Evolutionary conservation across 1,140 invertebrate species (phyloP).

Genomic region (Drosophila paulistorum): DNA sequence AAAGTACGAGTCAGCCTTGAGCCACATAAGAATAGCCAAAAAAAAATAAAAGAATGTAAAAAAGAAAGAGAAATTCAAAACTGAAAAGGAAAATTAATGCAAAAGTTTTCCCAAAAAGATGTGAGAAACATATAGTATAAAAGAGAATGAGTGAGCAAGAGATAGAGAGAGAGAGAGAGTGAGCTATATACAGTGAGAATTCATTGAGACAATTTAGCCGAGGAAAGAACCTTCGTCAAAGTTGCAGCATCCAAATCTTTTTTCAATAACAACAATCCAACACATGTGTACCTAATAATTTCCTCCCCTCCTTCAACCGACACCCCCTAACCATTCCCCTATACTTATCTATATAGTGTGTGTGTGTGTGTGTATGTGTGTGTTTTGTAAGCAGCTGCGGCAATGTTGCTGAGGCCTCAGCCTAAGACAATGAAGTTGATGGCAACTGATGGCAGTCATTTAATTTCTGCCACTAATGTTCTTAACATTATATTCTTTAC

Average conservation of each 20-base stretch:
- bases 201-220: constrained; percentile 22
- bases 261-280: constrained; percentile 15
- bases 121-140: too few species aligned
- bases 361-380: background rate
- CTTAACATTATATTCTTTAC: constrained; percentile 1
- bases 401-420: background rate
- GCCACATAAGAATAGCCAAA: constrained; percentile 15
- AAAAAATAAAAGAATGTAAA: background rate
- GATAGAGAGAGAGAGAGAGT: background rate
- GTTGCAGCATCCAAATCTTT: constrained; percentile 14
- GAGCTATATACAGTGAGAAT: background rate
- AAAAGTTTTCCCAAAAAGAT: constrained; percentile 2
- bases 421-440: constrained; percentile 8
- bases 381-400: background rate
- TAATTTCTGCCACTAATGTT: constrained; percentile 8
- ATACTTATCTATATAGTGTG: too few species aligned
- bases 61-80: background rate
- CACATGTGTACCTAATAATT: constrained; percentile 17
- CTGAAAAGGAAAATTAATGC: constrained; percentile 17
- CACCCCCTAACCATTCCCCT: too few species aligned
- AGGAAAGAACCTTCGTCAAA: constrained; percentile 18
- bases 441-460: constrained; percentile 10
- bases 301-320: background rate
- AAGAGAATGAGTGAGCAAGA: background rate
- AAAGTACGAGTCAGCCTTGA: constrained; percentile 20